Evolutionary conservation across 2,113 vertebrate species (phyloP).

Genomic region (Capreolus pygargus): DNA sequence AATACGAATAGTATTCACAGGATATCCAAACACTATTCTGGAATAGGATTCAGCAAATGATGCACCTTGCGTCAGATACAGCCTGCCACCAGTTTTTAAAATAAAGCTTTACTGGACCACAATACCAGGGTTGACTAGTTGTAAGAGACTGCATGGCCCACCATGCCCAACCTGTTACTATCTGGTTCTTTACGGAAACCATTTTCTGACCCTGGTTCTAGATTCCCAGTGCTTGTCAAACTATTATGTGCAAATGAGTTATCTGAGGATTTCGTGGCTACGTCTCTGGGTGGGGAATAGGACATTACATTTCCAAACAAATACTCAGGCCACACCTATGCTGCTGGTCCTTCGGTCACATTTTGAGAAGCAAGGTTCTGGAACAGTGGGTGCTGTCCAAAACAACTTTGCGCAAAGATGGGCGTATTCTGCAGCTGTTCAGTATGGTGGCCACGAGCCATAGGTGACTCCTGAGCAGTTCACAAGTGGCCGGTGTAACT

Average conservation of each 20-base stretch:
- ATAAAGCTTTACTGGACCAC: not conserved
- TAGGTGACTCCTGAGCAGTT: not conserved
- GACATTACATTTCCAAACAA: not conserved
- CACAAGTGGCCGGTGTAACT: not conserved
- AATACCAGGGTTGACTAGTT: not conserved
- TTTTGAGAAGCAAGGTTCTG: not conserved
- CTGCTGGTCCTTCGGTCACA: not conserved
- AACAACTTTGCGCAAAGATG: not conserved
- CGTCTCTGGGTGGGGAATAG: not conserved
- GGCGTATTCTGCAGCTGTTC: rapidly evolving
- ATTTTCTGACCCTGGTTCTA: not conserved
- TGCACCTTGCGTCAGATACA: not conserved
- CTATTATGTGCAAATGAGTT: not conserved
- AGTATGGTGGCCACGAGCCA: rapidly evolving
- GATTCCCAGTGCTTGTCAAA: not conserved
- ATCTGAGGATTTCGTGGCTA: too few species aligned
- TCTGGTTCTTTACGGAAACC: not conserved
- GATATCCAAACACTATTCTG: not conserved
- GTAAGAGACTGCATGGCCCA: rapidly evolving
- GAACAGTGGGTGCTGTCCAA: not conserved
- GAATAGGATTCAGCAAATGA: not conserved
- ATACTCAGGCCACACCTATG: rapidly evolving
- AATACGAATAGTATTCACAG: not conserved
- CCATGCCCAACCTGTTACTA: too few species aligned
- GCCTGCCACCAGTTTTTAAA: not conserved